Evolutionary conservation across 1,140 invertebrate genomes (phyloP).

Genomic region (Cydia amplana): DNA sequence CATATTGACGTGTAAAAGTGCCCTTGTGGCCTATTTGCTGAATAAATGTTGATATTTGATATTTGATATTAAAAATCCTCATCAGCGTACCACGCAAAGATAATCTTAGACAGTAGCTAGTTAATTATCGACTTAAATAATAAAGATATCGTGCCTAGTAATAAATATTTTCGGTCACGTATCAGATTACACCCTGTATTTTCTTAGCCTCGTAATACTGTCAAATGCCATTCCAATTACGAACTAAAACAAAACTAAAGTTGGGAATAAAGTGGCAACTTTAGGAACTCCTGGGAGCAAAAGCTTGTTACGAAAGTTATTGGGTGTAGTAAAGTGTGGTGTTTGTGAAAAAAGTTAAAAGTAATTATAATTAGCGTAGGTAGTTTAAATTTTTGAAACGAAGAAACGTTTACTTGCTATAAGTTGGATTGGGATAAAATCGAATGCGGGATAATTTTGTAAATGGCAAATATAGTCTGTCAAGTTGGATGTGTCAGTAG

Average conservation of each 20-base stretch:
- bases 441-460: too few relatives aligned
- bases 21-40: too few relatives aligned
- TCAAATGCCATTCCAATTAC: conserved; percentile 16
- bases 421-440: too few relatives aligned
- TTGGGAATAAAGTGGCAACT: neutral
- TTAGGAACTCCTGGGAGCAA: neutral
- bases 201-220: neutral
- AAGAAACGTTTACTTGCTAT: too few relatives aligned
- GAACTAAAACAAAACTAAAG: neutral
- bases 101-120: too few relatives aligned
- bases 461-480: too few relatives aligned
- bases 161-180: neutral
- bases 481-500: too few relatives aligned
- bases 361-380: neutral
- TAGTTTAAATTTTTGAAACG: too few relatives aligned
- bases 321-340: neutral
- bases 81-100: too few relatives aligned
- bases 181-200: neutral
- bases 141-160: neutral
- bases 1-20: too few relatives aligned
- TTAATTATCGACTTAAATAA: neutral
- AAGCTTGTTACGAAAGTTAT: neutral
- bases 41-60: too few relatives aligned
- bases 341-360: neutral
- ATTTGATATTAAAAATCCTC: too few relatives aligned